Conservation (phyloP, 2,888 invertebrate genomes). For the Cyrtodaria siliqua region DNA sequence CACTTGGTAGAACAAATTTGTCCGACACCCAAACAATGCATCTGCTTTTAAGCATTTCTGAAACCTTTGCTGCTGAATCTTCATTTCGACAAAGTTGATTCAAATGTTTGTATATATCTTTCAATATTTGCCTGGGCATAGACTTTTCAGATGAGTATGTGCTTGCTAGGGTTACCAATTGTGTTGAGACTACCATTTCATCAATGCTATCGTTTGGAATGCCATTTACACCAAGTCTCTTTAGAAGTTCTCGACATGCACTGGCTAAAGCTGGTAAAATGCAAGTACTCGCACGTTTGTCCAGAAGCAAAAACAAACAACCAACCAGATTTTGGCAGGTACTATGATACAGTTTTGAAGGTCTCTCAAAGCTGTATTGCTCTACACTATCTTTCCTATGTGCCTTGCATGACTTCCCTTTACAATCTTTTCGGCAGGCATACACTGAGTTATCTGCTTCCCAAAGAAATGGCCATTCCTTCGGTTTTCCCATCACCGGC, state of each 20-base stretch:
- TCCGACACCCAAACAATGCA: background rate
- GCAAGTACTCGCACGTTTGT: background rate
- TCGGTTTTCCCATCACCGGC: conserved; percentile 66
- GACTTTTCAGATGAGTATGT: no score
- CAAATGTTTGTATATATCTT: background rate
- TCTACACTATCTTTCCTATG: conserved; percentile 21
- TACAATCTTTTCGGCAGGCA: conserved; percentile 10
- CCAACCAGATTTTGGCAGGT: conserved; percentile 3
- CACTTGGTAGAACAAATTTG: no score
- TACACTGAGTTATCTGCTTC: conserved; percentile 33
- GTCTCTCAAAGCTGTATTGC: background rate
- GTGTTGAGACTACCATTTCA: no score
- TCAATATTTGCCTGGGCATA: no score
- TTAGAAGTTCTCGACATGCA: no score
- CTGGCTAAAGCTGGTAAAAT: no score
- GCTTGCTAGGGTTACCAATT: background rate
- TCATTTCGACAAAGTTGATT: background rate
- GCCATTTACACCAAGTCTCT: no score
- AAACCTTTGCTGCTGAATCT: background rate
- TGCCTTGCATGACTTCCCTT: conserved; percentile 19
- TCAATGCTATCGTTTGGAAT: no score
- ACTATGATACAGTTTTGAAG: conserved; percentile 2
- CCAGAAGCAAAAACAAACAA: conserved; percentile 8
- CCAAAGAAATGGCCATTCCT: conserved; percentile 68
- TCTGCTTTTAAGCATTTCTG: conserved; percentile 1